Evolutionary conservation across 2,888 invertebrate species (phyloP), one percentile per base, ranked within the genome.

Genomic region (Julus scanicus): DNA sequence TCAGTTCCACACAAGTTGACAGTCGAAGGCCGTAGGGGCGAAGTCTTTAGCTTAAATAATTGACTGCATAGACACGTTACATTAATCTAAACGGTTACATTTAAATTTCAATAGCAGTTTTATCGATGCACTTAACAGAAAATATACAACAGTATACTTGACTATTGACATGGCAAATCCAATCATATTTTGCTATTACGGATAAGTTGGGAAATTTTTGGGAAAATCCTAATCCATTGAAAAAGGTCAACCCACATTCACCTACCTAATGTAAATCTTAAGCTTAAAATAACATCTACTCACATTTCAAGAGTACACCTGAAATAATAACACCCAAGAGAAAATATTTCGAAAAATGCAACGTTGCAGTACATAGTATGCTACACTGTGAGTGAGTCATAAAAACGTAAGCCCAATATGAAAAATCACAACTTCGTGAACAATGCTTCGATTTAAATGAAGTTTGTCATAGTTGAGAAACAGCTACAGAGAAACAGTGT

Each of bases 231-330:
- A 11, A 4, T 53, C 4, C 11, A 53, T 53, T 53, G 9, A 15
- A 53, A 53, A 53, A 53, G 44, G 44, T 11, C 53, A 53, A 15
- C 15, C 3, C 53, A 11, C 15, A 53, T 8, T 15, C 11, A 53
- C 53, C 63, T 63, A n/a, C 63, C 11, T 15, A n/a, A 63, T 17
- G 5, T 63, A n/a, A 63, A 63, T 17, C 17, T 4, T n/a, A 63
- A 63, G n/a, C 63, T 63, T 63, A 63, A 63, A 63, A 63, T 63
- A 63, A 63, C 63, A 63, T 63, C 2, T n/a, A 63, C 3, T 63
- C 63, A 63, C 2, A n/a, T 63, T 53, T 53, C 53, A 53, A n/a
- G n/a, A 63, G 63, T 63, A n/a, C 63, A n/a, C 63, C 63, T 63
- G 63, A 5, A 63, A 63, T 15, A 63, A 63, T 6, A 63, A 5